Conservation (phyloP, 2,797 vertebrate genomes). For the Hylomyscus alleni region DNA sequence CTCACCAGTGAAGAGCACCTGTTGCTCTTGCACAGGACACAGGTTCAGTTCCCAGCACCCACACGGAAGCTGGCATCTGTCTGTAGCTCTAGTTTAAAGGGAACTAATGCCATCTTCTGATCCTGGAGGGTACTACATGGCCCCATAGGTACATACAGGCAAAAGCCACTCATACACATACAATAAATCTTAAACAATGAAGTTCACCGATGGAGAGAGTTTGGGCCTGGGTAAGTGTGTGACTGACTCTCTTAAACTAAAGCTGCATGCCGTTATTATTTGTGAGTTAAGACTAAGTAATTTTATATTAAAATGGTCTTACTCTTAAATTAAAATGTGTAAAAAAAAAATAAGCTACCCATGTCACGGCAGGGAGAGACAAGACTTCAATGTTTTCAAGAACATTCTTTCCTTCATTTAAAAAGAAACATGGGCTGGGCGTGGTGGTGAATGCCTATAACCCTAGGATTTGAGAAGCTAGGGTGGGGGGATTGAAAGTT, state of each 20-base stretch:
- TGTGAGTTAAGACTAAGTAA: background rate
- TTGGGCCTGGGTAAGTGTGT: background rate
- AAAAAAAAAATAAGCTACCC: background rate
- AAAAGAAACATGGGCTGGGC: background rate
- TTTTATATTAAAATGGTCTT: background rate
- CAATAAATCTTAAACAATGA: background rate
- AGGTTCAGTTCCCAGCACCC: background rate
- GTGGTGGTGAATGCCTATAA: no score
- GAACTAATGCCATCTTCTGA: background rate
- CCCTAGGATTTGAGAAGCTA: background rate
- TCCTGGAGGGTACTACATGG: background rate
- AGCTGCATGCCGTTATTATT: background rate
- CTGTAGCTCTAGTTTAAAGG: background rate
- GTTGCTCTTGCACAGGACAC: background rate
- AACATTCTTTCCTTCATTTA: background rate
- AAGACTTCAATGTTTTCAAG: background rate
- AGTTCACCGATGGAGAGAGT: background rate
- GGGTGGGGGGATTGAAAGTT: background rate
- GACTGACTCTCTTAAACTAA: background rate
- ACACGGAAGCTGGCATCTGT: background rate
- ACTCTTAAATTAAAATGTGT: background rate
- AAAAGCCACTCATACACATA: background rate
- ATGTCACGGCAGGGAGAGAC: background rate
- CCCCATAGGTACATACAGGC: background rate
- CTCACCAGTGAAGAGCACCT: background rate